Percentiles rank a stretch among this genome's conserved stretches.
phyloP scores from a whole-genome alignment of 2,888 invertebrate species.

The Chymomyza fuscimana region DNA sequence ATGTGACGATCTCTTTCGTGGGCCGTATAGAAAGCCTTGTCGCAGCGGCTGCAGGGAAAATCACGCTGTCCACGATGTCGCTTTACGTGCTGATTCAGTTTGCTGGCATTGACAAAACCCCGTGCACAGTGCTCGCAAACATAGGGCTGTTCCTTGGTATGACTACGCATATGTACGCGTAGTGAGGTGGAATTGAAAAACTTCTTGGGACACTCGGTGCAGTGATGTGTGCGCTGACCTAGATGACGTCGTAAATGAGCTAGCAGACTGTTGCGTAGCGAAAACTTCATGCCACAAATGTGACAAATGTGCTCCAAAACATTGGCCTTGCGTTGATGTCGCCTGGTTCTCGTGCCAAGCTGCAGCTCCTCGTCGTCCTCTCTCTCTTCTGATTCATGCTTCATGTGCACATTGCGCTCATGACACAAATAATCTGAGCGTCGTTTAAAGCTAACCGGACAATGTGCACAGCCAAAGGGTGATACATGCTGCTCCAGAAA shows the following conservation, averaged over 20 bases:
- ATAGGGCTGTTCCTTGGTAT: slow-evolving; percentile 74
- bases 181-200: slow-evolving; percentile 70
- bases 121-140: slow-evolving; percentile 76
- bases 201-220: slow-evolving; percentile 66
- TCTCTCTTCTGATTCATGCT: slow-evolving; percentile 26
- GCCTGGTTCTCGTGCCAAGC: slow-evolving; percentile 16
- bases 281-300: slow-evolving; percentile 73
- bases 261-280: slow-evolving; percentile 66
- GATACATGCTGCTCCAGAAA: slow-evolving; percentile 73
- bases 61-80: slow-evolving; percentile 70
- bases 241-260: slow-evolving; percentile 69
- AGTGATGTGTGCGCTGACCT: slow-evolving; percentile 61
- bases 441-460: slow-evolving; percentile 60
- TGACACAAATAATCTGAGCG: slow-evolving; percentile 64
- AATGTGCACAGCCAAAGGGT: slow-evolving; percentile 63
- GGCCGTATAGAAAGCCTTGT: slow-evolving; percentile 74
- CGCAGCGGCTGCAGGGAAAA: slow-evolving; percentile 67
- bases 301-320: slow-evolving; percentile 69
- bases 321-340: slow-evolving; percentile 9
- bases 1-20: slow-evolving; percentile 73
- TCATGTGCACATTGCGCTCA: slow-evolving; percentile 54
- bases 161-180: slow-evolving; percentile 69
- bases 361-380: slow-evolving; percentile 12
- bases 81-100: slow-evolving; percentile 75
- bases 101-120: slow-evolving; percentile 74